These are phyloP conservation scores for Campylomormyrus numenius DNA, from an alignment of 2,113 vertebrate species.

Conservation along the genomic window DNA sequence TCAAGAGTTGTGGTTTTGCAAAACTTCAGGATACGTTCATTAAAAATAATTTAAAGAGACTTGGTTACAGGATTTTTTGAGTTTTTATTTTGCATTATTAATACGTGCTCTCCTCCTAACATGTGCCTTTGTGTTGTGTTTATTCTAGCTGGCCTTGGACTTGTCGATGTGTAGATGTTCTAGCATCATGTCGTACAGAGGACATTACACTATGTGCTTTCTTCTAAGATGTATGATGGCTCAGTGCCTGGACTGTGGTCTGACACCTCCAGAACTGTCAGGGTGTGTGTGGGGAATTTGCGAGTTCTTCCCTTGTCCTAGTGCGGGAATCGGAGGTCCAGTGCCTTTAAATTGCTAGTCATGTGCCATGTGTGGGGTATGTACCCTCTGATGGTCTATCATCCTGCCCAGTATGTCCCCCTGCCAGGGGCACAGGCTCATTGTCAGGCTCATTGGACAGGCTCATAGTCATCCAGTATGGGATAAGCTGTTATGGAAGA, in stretches of 20 bases:
- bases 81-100: neutral
- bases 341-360: neutral
- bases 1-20: neutral
- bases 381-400: neutral
- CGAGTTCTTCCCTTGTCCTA: neutral
- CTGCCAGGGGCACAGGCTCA: neutral
- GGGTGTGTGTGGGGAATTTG: neutral
- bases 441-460: neutral
- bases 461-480: neutral
- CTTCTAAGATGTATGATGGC: neutral
- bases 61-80: neutral
- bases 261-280: neutral
- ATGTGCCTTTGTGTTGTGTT: neutral
- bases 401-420: neutral
- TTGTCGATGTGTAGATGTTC: neutral
- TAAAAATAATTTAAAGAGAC: neutral
- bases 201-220: neutral
- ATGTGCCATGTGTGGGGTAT: neutral
- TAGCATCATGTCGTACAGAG: neutral
- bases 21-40: neutral
- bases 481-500: neutral
- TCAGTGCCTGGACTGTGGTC: neutral
- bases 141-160: neutral
- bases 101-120: neutral
- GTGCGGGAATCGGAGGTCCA: neutral